Percentiles rank a stretch among this genome's conserved stretches.
phyloP scores from a whole-genome alignment of 2,797 vertebrate species.

The Zalophus californianus region DNA sequence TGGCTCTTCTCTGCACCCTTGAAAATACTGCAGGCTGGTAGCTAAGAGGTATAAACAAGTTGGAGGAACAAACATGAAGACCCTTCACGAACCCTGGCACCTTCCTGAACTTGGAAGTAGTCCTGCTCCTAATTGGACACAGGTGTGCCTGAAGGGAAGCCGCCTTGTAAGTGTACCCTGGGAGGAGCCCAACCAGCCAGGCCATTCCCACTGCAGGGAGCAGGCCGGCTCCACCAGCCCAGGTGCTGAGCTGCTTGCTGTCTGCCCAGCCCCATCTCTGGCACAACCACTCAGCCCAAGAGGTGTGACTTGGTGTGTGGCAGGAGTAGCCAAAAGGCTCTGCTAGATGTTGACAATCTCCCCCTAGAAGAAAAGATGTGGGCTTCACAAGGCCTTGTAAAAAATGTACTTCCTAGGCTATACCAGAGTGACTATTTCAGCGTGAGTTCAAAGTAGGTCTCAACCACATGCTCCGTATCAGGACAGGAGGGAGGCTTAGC shows the following conservation, averaged over 20 bases:
- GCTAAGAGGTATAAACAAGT: constrained; percentile 28
- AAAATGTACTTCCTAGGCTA: background rate
- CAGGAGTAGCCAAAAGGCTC: background rate
- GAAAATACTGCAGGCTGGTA: constrained; percentile 54
- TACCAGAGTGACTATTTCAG: background rate
- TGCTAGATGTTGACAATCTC: background rate
- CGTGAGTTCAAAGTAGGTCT: background rate
- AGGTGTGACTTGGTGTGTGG: background rate
- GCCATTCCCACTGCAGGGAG: background rate
- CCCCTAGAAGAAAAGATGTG: background rate
- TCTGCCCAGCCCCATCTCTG: background rate
- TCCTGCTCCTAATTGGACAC: constrained; percentile 51
- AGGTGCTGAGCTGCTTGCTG: background rate
- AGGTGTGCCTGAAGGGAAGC: constrained; percentile 19
- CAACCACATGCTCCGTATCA: fast-evolving
- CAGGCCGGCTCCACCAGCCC: fast-evolving
- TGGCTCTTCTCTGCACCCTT: constrained; percentile 19
- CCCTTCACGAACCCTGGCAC: constrained; percentile 36
- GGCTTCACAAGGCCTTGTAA: background rate
- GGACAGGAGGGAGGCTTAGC: background rate
- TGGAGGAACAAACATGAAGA: constrained; percentile 7
- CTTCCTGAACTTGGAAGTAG: constrained; percentile 53
- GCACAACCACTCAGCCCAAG: background rate
- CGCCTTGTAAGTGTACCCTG: background rate
- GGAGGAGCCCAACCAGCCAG: background rate